Base-by-base conservation (phyloP, 2,113 vertebrate species). In the Zosterops hypoxanthus region DNA sequence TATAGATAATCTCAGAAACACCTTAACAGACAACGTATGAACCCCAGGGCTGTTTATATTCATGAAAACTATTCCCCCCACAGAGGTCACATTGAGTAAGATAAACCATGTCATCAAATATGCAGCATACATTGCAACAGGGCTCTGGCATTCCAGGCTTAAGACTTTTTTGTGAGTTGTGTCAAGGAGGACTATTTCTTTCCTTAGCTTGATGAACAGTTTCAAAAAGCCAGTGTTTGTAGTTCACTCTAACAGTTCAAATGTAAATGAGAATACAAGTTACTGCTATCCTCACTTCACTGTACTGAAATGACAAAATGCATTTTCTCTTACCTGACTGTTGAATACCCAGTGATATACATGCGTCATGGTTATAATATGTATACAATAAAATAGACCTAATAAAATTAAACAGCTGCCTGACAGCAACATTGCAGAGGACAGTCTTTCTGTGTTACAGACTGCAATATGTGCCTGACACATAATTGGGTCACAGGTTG, bases 1-100 rank as follows among this genome's bases (percentile, higher is more conserved):
- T 94, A 77, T 88, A 97, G 90, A 94, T 96, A 97, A 97, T 95
- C 93, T 91, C 86, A 97, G 86, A 96, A 97, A 93, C 90, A 97
- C 94, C 94, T 95, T 93, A 91, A 61, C 94, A 96, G 96, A 95
- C 95, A 96, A 95, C 25, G 65, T 95, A 92, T 16, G 3, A 94
- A 94, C 90, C 88, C 41, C 72, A 86, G 85, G 83, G 95, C 88
- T 95, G 91, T 95, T 97, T 96, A 97, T 95, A 96, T 96, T 97
- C 90, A 97, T 97, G 95, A 96, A 94, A 97, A 93, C 92, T 88
- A 82, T 88, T 60, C 26, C 59, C 50, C 80, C 44, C 53, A 25
- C 69, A 88, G 93, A 96, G 95, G 95, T 97, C 96, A 96, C 73
- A 77, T 77, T 90, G 86, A 96, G 72, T 91, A 94, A 95, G 83